Base-by-base conservation (phyloP, 2,888 invertebrate genomes). In the Liodrosophila aerea region DNA sequence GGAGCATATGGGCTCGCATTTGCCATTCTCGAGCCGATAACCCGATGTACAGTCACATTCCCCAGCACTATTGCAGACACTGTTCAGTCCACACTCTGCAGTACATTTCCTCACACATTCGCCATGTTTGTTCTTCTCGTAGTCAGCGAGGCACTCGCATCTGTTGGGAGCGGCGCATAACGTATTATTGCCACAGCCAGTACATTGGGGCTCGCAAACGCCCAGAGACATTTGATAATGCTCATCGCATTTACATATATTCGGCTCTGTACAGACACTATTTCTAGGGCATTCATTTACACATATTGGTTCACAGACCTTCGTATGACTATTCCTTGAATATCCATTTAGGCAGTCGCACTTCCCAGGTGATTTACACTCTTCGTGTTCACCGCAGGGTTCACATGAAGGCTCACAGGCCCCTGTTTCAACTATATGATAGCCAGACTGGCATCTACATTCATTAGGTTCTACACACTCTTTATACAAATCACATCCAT, bases 111-210 rank as follows among this genome's bases (percentile, higher is more conserved):
- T 60, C 1, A 13, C 27, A 5, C 69, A 69, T 0, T 1, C n/a
- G 1, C 18, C 16, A 0, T 1, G 1, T 11, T 12, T 1, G 5
- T 36, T 40, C n/a, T n/a, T 49, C 1, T 12, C 7, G 13, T 61
- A 61, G 4, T 53, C 66, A 0, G 5, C 7, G 7, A 39, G 2
- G 33, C 73, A 62, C 0, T 7, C 15, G 7, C 65, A 65, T 85
- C 60, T 0, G 88, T 88, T 1, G 60, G 73, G 0, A 56, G 29
- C n/a, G n/a, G n/a, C n/a, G 59, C 91, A 91, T 0, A 65, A 46
- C 0, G 88, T 88, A 64, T 87, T 76, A 0, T 16, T 13, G 11
- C 76, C 78, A 33, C 73, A 78, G 60, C 27, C 37, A 4, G 18
- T 4, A 15, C 72, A 72, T 8, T 7, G 18, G 2, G 72, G 67